phyloP scores from a whole-genome alignment of 2,113 vertebrate genomes.

The Psittacula cyanocephala region DNA sequence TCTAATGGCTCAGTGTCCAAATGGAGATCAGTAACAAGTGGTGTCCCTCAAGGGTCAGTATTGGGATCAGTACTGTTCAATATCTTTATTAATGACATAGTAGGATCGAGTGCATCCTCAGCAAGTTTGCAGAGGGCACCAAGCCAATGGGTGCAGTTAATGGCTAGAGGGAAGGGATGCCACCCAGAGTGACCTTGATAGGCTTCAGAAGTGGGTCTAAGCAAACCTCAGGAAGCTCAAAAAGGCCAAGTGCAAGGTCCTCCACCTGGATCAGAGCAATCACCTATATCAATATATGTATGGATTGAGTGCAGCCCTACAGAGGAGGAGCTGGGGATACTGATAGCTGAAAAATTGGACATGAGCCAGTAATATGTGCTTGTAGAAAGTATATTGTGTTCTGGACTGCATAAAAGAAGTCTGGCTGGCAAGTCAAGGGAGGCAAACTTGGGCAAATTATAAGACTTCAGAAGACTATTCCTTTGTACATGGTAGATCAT shows the following conservation, averaged over 20 bases:
- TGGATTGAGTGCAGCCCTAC: background rate
- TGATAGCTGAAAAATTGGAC: background rate
- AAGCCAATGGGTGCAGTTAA: background rate
- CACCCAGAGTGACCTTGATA: background rate
- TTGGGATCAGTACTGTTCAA: background rate
- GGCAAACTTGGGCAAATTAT: background rate
- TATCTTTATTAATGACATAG: background rate
- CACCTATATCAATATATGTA: background rate
- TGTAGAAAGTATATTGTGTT: background rate
- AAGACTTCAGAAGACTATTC: background rate
- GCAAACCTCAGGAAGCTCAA: background rate
- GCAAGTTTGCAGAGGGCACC: background rate
- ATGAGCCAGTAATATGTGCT: background rate
- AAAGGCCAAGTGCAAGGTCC: background rate
- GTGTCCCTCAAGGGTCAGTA: background rate
- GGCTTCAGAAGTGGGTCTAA: background rate
- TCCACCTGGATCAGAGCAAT: background rate
- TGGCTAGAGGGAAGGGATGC: background rate
- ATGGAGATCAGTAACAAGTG: background rate
- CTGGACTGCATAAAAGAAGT: too few relatives aligned
- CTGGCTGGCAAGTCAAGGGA: background rate
- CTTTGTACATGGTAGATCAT: background rate
- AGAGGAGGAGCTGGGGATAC: background rate
- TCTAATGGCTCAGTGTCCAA: background rate
- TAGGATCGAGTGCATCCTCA: accelerated